Base-by-base conservation (phyloP, 2,888 invertebrate genomes). In the Plebejus anna region DNA sequence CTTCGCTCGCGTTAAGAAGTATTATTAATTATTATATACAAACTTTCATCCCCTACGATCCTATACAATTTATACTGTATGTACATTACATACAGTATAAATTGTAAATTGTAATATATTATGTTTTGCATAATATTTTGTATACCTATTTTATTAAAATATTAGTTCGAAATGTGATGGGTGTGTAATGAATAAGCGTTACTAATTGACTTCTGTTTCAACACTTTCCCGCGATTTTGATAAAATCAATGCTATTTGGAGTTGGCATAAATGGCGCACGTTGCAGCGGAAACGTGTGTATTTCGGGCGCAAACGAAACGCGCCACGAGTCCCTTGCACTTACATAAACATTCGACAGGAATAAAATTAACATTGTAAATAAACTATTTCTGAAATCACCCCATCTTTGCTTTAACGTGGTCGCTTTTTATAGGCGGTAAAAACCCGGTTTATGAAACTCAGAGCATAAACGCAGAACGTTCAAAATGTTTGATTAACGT, bases 381-480 rank as follows among this genome's bases (percentile, higher is more conserved):
- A 72, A 72, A 51, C 72, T 72, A 66, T 66, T 66, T 66, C 66
- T 66, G 66, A 66, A 61, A 66, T 66, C 32, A 66, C 32, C 66
- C 66, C 66, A 66, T 16, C 66, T 32, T 66, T 66, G 66, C 66
- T 16, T 32, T 9, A 66, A 32, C 66, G 32, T 13, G 28, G 66
- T 66, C 16, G 61, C 16, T 36, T 66, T 61, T 66, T 66, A 32
- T 66, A 66, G 22, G 59, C 59, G 22, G n/a, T 59, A 59, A 22
- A 59, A 55, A 55, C 55, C 4, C 16, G 55, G 55, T 55, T 55
- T 55, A 55, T 55, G 1, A 13, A 55, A 16, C 55, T 55, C 55
- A 55, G 55, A 59, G 2, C 22, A 47, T 38, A 38, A 5, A 47
- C 9, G 9, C 22, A 7, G 1, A 59, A 59, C 22, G 59, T 59